phyloP scores from a whole-genome alignment of 2,888 invertebrate genomes.

The Plusia festucae region DNA sequence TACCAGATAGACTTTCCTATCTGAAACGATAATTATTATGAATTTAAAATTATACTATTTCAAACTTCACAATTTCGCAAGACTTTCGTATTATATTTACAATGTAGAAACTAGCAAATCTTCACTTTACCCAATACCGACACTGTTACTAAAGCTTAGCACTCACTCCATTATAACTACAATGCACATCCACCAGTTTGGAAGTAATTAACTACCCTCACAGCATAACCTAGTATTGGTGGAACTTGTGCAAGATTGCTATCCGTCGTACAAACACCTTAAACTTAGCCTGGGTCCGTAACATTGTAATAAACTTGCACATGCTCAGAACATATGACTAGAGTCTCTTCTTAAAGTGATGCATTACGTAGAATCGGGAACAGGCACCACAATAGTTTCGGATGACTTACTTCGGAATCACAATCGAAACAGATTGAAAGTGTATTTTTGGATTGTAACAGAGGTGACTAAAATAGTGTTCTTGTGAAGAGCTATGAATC shows the following conservation, averaged over 20 bases:
- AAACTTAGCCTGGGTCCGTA: constrained; percentile 42
- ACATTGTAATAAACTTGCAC: constrained; percentile 48
- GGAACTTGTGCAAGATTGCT: constrained; percentile 43
- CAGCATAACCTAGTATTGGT: constrained; percentile 9
- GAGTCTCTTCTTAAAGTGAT: constrained; percentile 12
- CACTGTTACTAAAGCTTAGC: background rate
- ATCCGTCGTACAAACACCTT: constrained; percentile 54
- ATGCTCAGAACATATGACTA: constrained; percentile 19
- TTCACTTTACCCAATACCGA: background rate
- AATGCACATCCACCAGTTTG: constrained; percentile 11
- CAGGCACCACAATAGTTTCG: constrained; percentile 5
- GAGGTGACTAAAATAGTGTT: constrained; percentile 30
- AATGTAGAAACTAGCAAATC: background rate
- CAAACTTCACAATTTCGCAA: too few relatives aligned
- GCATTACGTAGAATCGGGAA: constrained; percentile 10
- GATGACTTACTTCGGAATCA: constrained; percentile 9
- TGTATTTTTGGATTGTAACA: constrained; percentile 20
- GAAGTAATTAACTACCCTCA: constrained; percentile 33
- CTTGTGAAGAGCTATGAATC: constrained; percentile 23
- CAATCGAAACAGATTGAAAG: constrained; percentile 19
- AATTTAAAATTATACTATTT: too few relatives aligned
- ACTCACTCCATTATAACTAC: constrained; percentile 14
- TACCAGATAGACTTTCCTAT: too few relatives aligned
- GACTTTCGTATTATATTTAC: too few relatives aligned
- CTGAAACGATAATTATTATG: too few relatives aligned